These are phyloP conservation scores for Drosophila teissieri DNA, from an alignment of 1,140 invertebrate species.

Conservation along the genomic window DNA sequence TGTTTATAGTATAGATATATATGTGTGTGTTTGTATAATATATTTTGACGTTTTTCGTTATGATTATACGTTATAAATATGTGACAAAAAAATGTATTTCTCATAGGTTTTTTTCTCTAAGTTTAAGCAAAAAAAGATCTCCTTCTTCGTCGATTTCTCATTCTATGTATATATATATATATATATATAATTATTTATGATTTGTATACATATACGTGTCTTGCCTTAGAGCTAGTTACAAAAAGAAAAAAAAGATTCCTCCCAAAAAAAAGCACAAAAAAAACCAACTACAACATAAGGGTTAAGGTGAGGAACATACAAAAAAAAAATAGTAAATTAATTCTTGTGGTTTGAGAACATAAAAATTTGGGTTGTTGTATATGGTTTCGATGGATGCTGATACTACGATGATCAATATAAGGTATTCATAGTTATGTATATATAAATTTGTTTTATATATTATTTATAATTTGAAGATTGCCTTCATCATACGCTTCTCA, in stretches of 20 bases:
- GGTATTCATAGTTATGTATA: slow-evolving; percentile 24
- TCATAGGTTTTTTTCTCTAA: slow-evolving; percentile 40
- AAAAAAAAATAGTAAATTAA: slow-evolving; percentile 28
- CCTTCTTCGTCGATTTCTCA: slow-evolving; percentile 16
- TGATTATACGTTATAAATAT: slow-evolving; percentile 58
- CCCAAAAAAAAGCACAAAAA: slow-evolving; percentile 70
- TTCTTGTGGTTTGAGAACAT: slow-evolving; percentile 54
- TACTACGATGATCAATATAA: slow-evolving; percentile 39
- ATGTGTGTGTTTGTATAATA: slow-evolving; percentile 34
- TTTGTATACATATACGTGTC: slow-evolving; percentile 44
- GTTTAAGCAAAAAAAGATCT: slow-evolving; percentile 60
- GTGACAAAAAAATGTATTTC: slow-evolving; percentile 59
- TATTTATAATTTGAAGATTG: slow-evolving; percentile 28
- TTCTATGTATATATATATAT: slow-evolving; percentile 41
- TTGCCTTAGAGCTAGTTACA: slow-evolving; percentile 61
- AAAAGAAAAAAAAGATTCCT: slow-evolving; percentile 58
- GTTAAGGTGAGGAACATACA: slow-evolving; percentile 67
- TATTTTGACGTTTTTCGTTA: slow-evolving; percentile 34
- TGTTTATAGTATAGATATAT: slow-evolving; percentile 56
- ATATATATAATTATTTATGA: slow-evolving; percentile 43
- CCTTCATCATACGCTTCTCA: slow-evolving; percentile 22
- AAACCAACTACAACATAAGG: slow-evolving; percentile 64
- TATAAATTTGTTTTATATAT: slow-evolving; percentile 26
- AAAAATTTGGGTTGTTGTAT: slow-evolving; percentile 47
- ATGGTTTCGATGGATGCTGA: slow-evolving; percentile 36